Percentiles rank a stretch among this genome's conserved stretches.
These are phyloP conservation scores for Dexiosoma caninum DNA, from an alignment of 2,888 invertebrate species.

Conservation along the genomic window DNA sequence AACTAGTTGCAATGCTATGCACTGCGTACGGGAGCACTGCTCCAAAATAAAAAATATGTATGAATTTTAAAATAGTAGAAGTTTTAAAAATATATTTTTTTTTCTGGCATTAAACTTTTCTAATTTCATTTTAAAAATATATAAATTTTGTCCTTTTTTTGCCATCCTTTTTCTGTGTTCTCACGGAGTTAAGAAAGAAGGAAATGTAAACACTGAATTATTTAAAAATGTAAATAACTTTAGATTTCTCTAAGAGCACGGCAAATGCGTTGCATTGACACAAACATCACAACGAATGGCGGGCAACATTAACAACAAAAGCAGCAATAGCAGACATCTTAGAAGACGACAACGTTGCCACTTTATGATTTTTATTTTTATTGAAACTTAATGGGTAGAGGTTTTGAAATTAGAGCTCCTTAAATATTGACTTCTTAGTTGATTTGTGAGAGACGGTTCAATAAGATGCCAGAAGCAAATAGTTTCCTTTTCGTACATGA, in stretches of 20 bases:
- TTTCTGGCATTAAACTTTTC: not conserved
- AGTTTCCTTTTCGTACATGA: conserved; percentile 35
- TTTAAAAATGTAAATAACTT: conserved; percentile 38
- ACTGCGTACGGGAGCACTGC: too few relatives aligned
- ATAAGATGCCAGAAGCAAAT: conserved; percentile 16
- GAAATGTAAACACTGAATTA: conserved; percentile 43
- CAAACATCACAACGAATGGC: not conserved
- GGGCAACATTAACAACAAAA: not conserved
- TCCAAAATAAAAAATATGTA: too few relatives aligned
- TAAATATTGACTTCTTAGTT: too few relatives aligned
- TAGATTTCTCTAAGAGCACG: not conserved
- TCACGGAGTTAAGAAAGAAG: not conserved
- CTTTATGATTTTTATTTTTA: too few relatives aligned
- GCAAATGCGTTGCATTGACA: not conserved
- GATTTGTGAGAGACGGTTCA: too few relatives aligned
- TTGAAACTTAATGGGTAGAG: too few relatives aligned
- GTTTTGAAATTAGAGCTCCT: too few relatives aligned
- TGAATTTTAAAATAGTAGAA: too few relatives aligned
- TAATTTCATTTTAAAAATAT: not conserved
- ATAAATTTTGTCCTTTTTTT: not conserved
- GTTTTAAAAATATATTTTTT: too few relatives aligned
- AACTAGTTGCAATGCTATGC: too few relatives aligned
- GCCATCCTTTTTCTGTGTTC: not conserved
- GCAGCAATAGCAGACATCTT: not conserved
- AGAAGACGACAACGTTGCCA: not conserved